Evolutionary conservation across 2,797 vertebrate genomes (phyloP), one percentile per base, ranked within the genome.

Genomic region (Propithecus perrieri): DNA sequence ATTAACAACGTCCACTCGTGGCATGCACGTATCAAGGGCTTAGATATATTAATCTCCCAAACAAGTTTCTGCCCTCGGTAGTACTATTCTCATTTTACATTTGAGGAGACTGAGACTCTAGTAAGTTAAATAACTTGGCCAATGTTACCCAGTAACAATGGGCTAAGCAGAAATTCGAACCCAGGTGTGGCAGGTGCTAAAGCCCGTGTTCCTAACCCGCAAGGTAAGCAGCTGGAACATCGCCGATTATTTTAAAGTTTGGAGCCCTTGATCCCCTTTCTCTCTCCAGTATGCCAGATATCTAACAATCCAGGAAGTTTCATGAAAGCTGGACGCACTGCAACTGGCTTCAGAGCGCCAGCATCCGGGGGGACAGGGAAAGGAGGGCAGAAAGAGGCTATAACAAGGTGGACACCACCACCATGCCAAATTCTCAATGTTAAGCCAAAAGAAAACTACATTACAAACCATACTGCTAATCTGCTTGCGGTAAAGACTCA

Each of bases 401-500:
- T 20, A 26, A 30, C 2, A 1, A 9, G 50, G 5, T 84, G 81
- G 15, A 24, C 18, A 6, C 15, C 18, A 8, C 41, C 48, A 2
- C 43, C n/a, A 6, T 17, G 33, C 38, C 41, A 12, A 1, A 38
- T 61, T 95, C 53, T 96, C 71, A 33, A 0, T 0, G 1, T 59
- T 22, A n/a, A 89, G 24, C 46, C 22, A 17, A 67, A 88, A 89
- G 81, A 79, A n/a, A 84, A 35, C 85, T 24, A 0, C 57, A 10
- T 95, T 89, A 30, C 43, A 74, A 83, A 24, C 50, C 55, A 55
- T 90, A 43, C 9, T 57, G 84, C 53, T 81, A 46, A 93, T 80
- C 33, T 53, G 79, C 81, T 81, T 78, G 61, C 6, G 46, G 94
- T 86, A 22, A 95, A 91, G 90, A 78, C 67, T 96, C 89, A 41